Evolutionary conservation across 2,797 vertebrate species (phyloP), one percentile per base, ranked within the genome.

Genomic region (Protonibea diacanthus): DNA sequence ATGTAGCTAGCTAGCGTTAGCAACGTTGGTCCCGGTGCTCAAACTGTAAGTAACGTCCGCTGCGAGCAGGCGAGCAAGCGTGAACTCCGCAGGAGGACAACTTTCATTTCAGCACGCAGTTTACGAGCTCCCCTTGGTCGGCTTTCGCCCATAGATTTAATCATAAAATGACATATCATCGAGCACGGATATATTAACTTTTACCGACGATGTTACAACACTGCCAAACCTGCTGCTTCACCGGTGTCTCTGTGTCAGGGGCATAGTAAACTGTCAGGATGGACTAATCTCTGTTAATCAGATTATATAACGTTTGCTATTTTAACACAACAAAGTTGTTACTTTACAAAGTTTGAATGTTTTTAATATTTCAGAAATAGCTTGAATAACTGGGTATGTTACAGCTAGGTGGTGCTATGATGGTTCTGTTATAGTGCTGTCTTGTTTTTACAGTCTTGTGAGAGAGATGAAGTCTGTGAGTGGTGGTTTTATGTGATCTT

Each of bases 401-500:
- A 59, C 91, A 91, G 83, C 91, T 92, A 91, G 91, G 78, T 93
- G 88, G 88, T 86, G 92, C 89, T 88, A 38, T 86, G 83, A 69
- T 75, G 76, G 66, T 66, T 82, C 38, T 78, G 68, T 85, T 23
- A 21, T 49, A n/a, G 29, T 64, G 25, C 17, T 55, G 15, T 74
- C n/a, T 65, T 51, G 25, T 38, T 76, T 59, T 63, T 63, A n/a
- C 62, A 49, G 29, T 61, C 49, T 57, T 38, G 13, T 56, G 7
- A 14, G 1, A 18, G 7, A 57, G 15, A 62, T 62, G 44, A 53
- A 84, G 33, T 38, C 33, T 38, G 9, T 2, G 33, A 72, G 63
- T 68, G 11, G 6, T 18, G 14, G 27, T 80, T 71, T 56, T 63
- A 10, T 69, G 21, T 67, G 61, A 9, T 58, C 53, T 73, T 59